These are phyloP conservation scores for Cheilosia soror DNA, from an alignment of 2,888 invertebrate genomes.

Conservation along the genomic window DNA sequence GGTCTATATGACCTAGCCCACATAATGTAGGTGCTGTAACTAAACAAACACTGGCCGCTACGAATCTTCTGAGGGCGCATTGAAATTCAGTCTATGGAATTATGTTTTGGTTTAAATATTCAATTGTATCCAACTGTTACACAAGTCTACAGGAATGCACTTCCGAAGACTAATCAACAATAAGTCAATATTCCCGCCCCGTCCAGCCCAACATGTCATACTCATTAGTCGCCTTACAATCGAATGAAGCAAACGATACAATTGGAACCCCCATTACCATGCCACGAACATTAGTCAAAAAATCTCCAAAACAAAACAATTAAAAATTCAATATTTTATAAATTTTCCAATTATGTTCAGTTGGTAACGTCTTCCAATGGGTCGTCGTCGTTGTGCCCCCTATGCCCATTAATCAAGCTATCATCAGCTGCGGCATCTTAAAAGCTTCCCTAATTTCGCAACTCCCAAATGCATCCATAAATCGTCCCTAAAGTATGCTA, in stretches of 20 bases:
- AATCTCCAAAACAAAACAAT: slow-evolving; percentile 1
- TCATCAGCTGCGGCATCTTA: slow-evolving; percentile 52
- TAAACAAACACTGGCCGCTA: too few species aligned
- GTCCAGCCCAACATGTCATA: slow-evolving; percentile 4
- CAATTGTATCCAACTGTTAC: too few species aligned
- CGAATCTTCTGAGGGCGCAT: too few species aligned
- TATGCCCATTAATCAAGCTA: slow-evolving; percentile 39
- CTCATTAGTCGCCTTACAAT: slow-evolving; percentile 40
- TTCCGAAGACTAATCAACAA: background rate
- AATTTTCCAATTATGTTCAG: slow-evolving; percentile 43
- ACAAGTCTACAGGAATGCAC: too few species aligned
- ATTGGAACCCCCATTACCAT: slow-evolving; percentile 37
- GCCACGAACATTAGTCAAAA: slow-evolving; percentile 25
- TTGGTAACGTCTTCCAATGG: slow-evolving; percentile 46
- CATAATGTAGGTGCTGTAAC: too few species aligned
- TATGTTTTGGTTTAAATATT: too few species aligned
- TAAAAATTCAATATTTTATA: slow-evolving; percentile 48
- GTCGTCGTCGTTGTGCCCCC: background rate
- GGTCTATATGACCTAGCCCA: too few species aligned
- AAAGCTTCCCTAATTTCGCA: slow-evolving; percentile 49
- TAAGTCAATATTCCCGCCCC: background rate
- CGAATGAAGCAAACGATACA: slow-evolving; percentile 47
- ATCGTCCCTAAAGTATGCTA: slow-evolving; percentile 11
- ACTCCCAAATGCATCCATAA: slow-evolving; percentile 30
- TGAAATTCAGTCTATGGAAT: too few species aligned